These are phyloP conservation scores for Dryobates pubescens DNA, from an alignment of 2,797 vertebrate genomes.

Conservation along the genomic window DNA sequence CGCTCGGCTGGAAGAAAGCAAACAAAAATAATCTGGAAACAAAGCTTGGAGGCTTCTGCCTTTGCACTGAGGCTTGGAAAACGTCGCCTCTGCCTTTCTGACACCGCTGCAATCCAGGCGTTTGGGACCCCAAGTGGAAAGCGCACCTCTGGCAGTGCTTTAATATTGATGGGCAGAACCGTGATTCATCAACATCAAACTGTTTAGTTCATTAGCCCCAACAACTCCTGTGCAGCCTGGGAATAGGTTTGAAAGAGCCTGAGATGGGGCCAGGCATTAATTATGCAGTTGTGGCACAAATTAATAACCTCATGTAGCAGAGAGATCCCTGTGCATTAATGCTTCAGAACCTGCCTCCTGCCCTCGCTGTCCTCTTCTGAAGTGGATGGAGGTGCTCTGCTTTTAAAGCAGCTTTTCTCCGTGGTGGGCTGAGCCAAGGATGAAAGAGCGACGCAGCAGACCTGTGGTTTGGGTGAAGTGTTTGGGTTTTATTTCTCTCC, in stretches of 20 bases:
- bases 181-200: conserved; percentile 69
- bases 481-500: neutral
- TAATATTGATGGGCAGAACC: conserved; percentile 70
- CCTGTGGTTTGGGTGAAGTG: neutral
- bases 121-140: conserved; percentile 48
- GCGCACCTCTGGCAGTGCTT: conserved; percentile 60
- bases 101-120: neutral
- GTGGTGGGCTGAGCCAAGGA: neutral
- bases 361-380: neutral
- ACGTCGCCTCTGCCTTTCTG: neutral
- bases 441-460: neutral
- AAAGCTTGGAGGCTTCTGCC: neutral
- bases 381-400: neutral
- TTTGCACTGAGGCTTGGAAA: neutral
- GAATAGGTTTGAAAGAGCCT: conserved; percentile 58
- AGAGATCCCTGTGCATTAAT: conserved; percentile 7
- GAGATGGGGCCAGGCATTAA: conserved; percentile 47
- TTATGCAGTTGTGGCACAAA: conserved; percentile 54
- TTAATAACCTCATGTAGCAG: conserved; percentile 7
- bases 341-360: neutral
- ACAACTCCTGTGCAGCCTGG: conserved; percentile 22
- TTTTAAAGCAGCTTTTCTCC: neutral
- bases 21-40: conserved; percentile 17
- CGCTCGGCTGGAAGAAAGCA: neutral
- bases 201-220: conserved; percentile 66